Evolutionary conservation across 2,113 vertebrate species (phyloP).

Genomic region (Scomber scombrus): DNA sequence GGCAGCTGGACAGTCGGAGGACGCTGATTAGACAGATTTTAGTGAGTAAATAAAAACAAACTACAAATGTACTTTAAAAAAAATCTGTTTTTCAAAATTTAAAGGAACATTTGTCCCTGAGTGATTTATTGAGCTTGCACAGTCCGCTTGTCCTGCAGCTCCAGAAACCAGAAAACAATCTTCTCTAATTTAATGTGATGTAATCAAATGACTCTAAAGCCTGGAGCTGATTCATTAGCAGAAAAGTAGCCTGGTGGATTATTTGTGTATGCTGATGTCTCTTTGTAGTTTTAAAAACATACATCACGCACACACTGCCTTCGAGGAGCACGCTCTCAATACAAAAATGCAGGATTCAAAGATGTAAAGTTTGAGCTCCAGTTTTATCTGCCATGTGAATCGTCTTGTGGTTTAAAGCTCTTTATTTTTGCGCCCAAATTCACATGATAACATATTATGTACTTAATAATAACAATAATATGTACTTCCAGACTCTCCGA

Average conservation of each 20-base stretch:
- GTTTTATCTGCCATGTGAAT: background rate
- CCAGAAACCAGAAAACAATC: background rate
- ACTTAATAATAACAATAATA: background rate
- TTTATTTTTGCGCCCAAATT: background rate
- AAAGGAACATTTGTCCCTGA: background rate
- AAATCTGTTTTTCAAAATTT: background rate
- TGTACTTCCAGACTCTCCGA: background rate
- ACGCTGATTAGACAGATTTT: background rate
- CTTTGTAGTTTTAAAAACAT: conserved; percentile 9
- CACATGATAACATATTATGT: background rate
- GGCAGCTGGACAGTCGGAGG: no score
- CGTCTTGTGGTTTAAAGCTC: background rate
- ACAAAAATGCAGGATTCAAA: background rate
- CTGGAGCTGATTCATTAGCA: background rate
- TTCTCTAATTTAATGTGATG: conserved; percentile 4
- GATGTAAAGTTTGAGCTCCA: background rate
- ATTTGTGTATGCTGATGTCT: background rate
- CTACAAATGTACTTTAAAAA: background rate
- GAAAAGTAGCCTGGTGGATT: background rate
- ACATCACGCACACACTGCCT: background rate
- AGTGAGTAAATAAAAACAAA: background rate
- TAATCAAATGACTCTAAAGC: background rate
- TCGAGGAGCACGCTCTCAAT: background rate
- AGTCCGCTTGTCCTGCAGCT: background rate
- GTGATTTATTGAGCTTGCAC: background rate